Conservation (phyloP, 2,113 vertebrate genomes). For the Forbesichthys papilliferus region DNA sequence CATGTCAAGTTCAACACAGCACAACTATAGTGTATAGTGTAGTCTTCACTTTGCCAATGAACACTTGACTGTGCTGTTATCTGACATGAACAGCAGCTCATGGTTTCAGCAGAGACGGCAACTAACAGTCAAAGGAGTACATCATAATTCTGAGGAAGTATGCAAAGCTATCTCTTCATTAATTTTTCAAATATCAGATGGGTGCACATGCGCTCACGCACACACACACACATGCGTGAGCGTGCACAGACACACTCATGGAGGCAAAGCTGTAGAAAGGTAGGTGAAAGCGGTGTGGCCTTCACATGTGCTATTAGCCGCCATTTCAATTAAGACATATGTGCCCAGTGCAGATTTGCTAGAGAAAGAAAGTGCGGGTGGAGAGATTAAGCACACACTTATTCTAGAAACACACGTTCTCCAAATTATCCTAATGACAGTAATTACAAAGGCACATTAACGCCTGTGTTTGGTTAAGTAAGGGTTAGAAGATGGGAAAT, state of each 20-base stretch:
- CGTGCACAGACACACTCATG: slow-evolving; percentile 23
- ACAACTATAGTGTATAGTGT: slow-evolving; percentile 8
- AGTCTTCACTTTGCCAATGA: slow-evolving; percentile 43
- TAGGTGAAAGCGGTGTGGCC: slow-evolving; percentile 54
- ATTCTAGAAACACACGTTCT: slow-evolving; percentile 52
- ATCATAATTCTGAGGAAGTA: slow-evolving; percentile 52
- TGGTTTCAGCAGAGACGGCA: slow-evolving; percentile 49
- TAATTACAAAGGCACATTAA: slow-evolving; percentile 63
- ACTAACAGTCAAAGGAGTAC: slow-evolving; percentile 31
- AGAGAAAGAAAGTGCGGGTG: slow-evolving; percentile 54
- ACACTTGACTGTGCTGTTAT: slow-evolving; percentile 19
- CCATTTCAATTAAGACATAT: slow-evolving; percentile 71
- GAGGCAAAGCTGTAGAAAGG: slow-evolving; percentile 59
- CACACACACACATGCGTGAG: neutral
- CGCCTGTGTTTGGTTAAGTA: slow-evolving; percentile 58
- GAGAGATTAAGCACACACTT: slow-evolving; percentile 62
- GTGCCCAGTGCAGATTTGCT: slow-evolving; percentile 49
- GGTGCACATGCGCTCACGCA: slow-evolving; percentile 28
- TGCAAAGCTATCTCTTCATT: slow-evolving; percentile 53
- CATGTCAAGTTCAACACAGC: neutral
- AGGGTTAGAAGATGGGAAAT: slow-evolving; percentile 43
- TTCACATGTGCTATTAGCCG: slow-evolving; percentile 62
- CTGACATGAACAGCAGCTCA: slow-evolving; percentile 22
- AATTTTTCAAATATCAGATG: slow-evolving; percentile 59
- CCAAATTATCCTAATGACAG: slow-evolving; percentile 66